A percentile compares a stretch with the other conserved stretches of the same genome.
These are phyloP conservation scores for Camptogramma bilineatum DNA, from an alignment of 2,888 invertebrate species.

Conservation along the genomic window DNA sequence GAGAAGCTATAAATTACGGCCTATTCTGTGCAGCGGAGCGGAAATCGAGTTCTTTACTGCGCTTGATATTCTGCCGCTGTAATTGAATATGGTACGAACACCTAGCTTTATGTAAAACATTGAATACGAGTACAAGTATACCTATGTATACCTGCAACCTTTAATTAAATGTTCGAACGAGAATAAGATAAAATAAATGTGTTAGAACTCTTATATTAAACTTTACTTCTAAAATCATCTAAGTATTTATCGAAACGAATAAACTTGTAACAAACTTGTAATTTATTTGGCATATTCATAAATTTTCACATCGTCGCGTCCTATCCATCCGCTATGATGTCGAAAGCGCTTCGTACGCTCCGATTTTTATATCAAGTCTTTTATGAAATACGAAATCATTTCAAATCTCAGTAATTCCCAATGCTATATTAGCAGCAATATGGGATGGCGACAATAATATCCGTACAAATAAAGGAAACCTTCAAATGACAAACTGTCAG, in stretches of 20 bases:
- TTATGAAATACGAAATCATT: neutral
- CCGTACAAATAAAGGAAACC: conserved; percentile 42
- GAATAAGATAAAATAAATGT: neutral
- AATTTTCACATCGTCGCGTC: neutral
- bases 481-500: conserved; percentile 44
- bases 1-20: conserved; percentile 43
- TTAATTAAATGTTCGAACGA: neutral
- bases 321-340: neutral
- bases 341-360: neutral
- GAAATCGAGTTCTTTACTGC: conserved; percentile 31
- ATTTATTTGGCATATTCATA: neutral
- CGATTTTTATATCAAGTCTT: neutral
- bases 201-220: neutral
- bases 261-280: neutral
- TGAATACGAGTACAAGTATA: neutral
- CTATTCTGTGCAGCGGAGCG: conserved; percentile 27
- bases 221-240: neutral
- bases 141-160: neutral
- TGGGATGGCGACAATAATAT: conserved; percentile 27
- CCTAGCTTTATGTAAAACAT: neutral
- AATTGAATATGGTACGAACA: conserved; percentile 30
- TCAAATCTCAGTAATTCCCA: neutral
- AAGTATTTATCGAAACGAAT: neutral
- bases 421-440: conserved; percentile 6
- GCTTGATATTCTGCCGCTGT: conserved; percentile 14